These are phyloP conservation scores for Pyrocoelia pectoralis DNA, from an alignment of 2,888 invertebrate species.

Conservation along the genomic window DNA sequence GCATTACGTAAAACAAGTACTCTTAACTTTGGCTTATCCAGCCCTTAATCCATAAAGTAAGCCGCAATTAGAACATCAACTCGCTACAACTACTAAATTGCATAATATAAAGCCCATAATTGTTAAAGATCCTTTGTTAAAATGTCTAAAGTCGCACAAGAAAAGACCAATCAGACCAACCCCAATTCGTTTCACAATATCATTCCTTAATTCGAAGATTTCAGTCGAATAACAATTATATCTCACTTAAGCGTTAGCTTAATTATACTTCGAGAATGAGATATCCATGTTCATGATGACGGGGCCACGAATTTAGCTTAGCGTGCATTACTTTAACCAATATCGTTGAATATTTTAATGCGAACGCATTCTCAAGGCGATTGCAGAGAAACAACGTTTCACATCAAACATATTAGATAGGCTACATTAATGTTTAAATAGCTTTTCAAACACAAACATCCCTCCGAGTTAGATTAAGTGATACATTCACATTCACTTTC, in stretches of 20 bases:
- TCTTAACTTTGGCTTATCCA: conserved; percentile 26
- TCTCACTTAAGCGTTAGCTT: conserved; percentile 44
- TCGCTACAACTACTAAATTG: conserved; percentile 33
- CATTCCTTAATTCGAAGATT: conserved; percentile 38
- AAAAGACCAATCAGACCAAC: conserved; percentile 32
- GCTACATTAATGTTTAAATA: neutral
- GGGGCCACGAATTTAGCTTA: conserved; percentile 11
- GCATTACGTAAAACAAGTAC: conserved; percentile 27
- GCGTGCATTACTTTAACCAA: neutral
- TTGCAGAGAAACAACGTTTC: neutral
- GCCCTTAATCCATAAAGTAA: conserved; percentile 28
- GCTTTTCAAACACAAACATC: neutral
- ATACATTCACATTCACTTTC: no score
- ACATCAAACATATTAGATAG: neutral
- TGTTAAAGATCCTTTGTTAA: conserved; percentile 35
- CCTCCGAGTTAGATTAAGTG: no score
- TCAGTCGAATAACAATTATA: conserved; percentile 45
- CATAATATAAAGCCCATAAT: conserved; percentile 30
- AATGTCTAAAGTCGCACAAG: conserved; percentile 31
- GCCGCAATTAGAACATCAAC: conserved; percentile 32
- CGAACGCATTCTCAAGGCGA: neutral
- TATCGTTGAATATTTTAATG: conserved; percentile 1
- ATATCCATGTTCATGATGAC: conserved; percentile 28
- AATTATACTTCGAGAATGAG: conserved; percentile 40
- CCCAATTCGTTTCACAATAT: conserved; percentile 31